phyloP scores from a whole-genome alignment of 2,113 vertebrate genomes.

The Pituophis catenifer region DNA sequence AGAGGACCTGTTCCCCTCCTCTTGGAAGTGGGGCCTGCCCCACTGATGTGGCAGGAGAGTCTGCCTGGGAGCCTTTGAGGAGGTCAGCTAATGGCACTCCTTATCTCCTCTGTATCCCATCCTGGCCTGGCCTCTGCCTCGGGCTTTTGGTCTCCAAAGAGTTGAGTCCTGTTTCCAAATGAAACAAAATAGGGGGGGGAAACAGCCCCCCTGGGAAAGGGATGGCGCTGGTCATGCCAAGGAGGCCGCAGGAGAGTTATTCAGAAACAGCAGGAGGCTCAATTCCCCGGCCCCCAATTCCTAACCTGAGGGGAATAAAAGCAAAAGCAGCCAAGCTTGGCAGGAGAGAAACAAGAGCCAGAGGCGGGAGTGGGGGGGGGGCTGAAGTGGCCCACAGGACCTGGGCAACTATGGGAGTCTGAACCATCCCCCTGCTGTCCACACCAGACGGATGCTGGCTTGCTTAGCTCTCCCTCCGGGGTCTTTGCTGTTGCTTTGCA shows the following conservation, averaged over 20 bases:
- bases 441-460: neutral
- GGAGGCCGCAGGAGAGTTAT: neutral
- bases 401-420: neutral
- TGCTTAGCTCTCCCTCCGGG: neutral
- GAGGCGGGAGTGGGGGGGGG: no score
- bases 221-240: neutral
- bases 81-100: neutral
- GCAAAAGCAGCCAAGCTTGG: neutral
- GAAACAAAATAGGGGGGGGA: neutral
- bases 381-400: neutral
- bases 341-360: neutral
- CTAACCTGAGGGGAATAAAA: neutral
- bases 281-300: neutral
- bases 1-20: neutral
- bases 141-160: constrained; percentile 2
- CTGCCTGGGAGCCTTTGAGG: neutral
- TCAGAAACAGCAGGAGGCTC: neutral
- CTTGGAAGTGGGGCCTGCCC: neutral
- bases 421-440: neutral
- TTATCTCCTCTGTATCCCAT: no score
- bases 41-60: neutral
- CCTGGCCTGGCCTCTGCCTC: neutral
- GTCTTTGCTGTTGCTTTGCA: neutral
- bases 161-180: neutral
- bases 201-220: neutral